phyloP scores from a whole-genome alignment of 2,113 vertebrate genomes.

The Passer montanus region DNA sequence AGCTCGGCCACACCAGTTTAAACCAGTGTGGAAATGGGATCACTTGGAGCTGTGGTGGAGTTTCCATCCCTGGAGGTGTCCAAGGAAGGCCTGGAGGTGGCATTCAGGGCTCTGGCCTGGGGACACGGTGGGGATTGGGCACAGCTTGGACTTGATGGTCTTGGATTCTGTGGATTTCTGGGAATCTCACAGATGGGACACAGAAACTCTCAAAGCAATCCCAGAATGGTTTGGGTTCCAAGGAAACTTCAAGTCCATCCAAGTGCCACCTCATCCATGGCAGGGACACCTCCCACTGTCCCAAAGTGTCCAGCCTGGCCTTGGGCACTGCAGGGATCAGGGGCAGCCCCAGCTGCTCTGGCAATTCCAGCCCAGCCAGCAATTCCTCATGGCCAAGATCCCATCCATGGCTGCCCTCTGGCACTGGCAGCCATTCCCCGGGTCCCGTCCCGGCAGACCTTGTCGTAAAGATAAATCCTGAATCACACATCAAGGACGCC shows the following conservation, averaged over 20 bases:
- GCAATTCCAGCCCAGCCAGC: neutral
- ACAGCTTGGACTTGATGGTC: neutral
- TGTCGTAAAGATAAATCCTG: neutral
- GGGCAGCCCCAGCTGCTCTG: neutral
- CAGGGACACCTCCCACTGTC: rapidly evolving
- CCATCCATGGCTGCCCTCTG: neutral
- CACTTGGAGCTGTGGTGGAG: neutral
- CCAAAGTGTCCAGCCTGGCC: neutral
- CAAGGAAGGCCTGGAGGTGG: neutral
- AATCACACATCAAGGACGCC: neutral
- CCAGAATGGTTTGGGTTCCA: neutral
- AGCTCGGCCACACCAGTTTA: neutral
- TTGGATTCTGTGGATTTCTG: neutral
- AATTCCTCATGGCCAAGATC: neutral
- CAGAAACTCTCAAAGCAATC: neutral
- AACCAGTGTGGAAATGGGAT: neutral
- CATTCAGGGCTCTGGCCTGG: neutral
- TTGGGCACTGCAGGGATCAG: neutral
- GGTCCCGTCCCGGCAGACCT: neutral
- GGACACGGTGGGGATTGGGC: neutral
- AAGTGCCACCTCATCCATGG: rapidly evolving
- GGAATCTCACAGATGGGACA: rapidly evolving
- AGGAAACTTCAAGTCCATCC: neutral
- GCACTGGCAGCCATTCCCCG: neutral
- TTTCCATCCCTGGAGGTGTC: neutral